These are phyloP conservation scores for Drosophila arizonae DNA, from an alignment of 1,140 invertebrate genomes.

Conservation along the genomic window DNA sequence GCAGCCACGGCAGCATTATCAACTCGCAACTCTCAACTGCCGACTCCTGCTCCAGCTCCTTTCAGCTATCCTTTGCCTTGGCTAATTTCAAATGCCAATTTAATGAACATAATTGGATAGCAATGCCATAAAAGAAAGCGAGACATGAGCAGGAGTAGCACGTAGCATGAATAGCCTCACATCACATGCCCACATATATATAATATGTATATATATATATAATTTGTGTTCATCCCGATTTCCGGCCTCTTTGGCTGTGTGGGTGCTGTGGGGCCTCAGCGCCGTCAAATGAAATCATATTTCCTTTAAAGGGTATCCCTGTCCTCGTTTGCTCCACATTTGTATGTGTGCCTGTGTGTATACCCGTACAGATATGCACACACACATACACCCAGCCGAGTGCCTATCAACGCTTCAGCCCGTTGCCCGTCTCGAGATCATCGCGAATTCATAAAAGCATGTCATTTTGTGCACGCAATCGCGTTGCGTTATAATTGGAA, in stretches of 20 bases:
- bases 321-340: neutral
- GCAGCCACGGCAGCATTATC: neutral
- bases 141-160: slow-evolving; percentile 4
- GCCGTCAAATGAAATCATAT: slow-evolving; percentile 69
- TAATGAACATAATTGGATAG: slow-evolving; percentile 75
- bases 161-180: too few species aligned
- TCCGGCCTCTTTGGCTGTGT: slow-evolving; percentile 55
- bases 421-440: slow-evolving; percentile 37
- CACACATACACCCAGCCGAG: neutral
- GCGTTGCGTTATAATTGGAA: slow-evolving; percentile 75
- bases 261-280: slow-evolving; percentile 39
- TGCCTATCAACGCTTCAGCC: neutral
- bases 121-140: slow-evolving; percentile 36
- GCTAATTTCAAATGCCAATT: slow-evolving; percentile 73
- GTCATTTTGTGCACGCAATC: slow-evolving; percentile 79
- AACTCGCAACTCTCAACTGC: slow-evolving; percentile 1
- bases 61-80: slow-evolving; percentile 1
- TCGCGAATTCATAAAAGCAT: slow-evolving; percentile 73
- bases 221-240: slow-evolving; percentile 72
- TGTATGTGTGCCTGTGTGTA: too few species aligned
- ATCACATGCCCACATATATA: neutral
- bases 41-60: neutral
- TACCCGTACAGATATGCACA: too few species aligned
- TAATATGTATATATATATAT: slow-evolving; percentile 22
- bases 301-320: slow-evolving; percentile 60